Base-by-base conservation (phyloP, 2,888 invertebrate genomes). In the Eupithecia centaureata region DNA sequence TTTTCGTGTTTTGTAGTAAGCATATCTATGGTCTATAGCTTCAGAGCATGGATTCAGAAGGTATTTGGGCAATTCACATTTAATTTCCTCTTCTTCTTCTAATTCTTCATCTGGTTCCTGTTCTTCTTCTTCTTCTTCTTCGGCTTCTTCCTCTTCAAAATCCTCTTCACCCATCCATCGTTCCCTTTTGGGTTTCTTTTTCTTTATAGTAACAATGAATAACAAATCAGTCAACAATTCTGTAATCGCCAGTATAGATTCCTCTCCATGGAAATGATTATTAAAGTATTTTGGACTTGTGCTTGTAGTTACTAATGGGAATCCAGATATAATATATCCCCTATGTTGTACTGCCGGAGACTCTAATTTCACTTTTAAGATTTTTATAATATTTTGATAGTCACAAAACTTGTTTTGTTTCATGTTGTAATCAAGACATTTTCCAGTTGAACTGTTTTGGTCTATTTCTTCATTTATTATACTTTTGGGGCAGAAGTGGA, bases 301-400 rank as follows among this genome's bases (percentile, higher is more conserved):
- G 63, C 63, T 79, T 60, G 93, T 91, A 2, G 94, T 90, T n/a
- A 95, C 89, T 42, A 96, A 81, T 25, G 96, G 96, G 70, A 96
- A 86, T 8, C 95, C 96, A 67, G 95, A 94, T 73, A 96, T 82
- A 2, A 96, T 92, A 88, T 95, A 96, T 10, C 96, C 96, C 78
- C 95, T 88, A 77, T 95, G 94, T 75, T 86, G 81, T 18, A 94
- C 89, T 30, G 91, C 89, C 65, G 92, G 88, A 25, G 92, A 92
- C 58, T 89, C 82, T 1, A 95, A 72, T 77, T 95, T 94, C 61
- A 84, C 85, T 73, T 94, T 88, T 13, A 95, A 81, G 25, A 95
- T 85, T 71, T 91, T 80, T 60, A 95, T 75, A 32, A 95, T 86
- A 5, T 91, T 82, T 73, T 95, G 91, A 71, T 88, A 89, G 54